These are phyloP conservation scores for Agrotis clavis DNA, from an alignment of 2,888 invertebrate genomes.

Conservation along the genomic window DNA sequence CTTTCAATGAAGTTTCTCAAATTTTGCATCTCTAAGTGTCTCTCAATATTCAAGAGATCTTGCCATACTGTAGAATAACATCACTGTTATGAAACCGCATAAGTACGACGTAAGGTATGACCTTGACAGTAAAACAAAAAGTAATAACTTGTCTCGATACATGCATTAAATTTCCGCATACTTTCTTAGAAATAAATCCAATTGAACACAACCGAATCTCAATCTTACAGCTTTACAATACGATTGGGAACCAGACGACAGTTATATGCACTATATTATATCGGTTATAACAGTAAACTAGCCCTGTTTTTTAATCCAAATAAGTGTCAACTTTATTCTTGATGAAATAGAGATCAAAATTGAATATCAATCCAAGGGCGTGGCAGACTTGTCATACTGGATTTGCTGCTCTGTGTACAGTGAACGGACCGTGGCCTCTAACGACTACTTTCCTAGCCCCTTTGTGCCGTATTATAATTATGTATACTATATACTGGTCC, in stretches of 20 bases:
- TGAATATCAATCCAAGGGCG: conserved; percentile 51
- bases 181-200: conserved; percentile 23
- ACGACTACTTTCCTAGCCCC: conserved; percentile 80
- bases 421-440: conserved; percentile 83
- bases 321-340: conserved; percentile 6
- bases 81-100: not conserved
- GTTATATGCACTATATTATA: not conserved
- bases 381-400: conserved; percentile 55
- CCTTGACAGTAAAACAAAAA: conserved; percentile 45
- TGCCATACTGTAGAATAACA: not conserved
- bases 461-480: conserved; percentile 68
- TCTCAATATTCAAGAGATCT: not conserved
- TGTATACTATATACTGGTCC: conserved; percentile 68
- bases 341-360: conserved; percentile 7
- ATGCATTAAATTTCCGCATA: conserved; percentile 59
- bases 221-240: not conserved
- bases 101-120: not conserved
- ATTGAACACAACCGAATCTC: not conserved
- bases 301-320: not conserved
- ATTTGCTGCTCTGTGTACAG: conserved; percentile 41
- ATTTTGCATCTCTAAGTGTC: no score
- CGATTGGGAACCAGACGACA: not conserved
- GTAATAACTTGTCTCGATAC: conserved; percentile 23
- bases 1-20: no score
- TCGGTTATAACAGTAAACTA: not conserved